Percentiles rank a stretch among this genome's conserved stretches.
phyloP scores from a whole-genome alignment of 2,797 vertebrate species.

The Dryobates pubescens region DNA sequence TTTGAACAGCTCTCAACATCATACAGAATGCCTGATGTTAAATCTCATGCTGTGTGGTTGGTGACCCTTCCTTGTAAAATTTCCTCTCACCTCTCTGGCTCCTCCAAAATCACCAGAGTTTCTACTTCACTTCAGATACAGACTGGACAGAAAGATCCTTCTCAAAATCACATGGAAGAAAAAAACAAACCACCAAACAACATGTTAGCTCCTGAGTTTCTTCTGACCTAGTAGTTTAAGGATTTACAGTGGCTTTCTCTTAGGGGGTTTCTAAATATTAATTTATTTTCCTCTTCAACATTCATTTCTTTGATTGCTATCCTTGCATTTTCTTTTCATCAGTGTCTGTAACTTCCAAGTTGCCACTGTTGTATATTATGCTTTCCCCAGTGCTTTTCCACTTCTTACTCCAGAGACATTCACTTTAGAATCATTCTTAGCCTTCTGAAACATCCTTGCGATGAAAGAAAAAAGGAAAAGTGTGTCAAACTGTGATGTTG shows the following conservation, averaged over 20 bases:
- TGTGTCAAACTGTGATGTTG: neutral
- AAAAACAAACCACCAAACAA: no score
- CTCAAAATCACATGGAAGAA: neutral
- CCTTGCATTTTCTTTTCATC: neutral
- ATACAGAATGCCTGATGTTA: neutral
- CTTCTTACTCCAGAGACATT: neutral
- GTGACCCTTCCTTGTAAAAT: neutral
- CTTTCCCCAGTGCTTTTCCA: neutral
- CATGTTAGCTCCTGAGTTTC: neutral
- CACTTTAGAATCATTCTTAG: neutral
- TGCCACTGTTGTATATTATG: fast-evolving
- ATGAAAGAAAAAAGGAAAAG: neutral
- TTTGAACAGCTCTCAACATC: neutral
- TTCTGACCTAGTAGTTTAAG: neutral
- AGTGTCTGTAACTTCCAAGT: neutral
- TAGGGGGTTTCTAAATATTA: neutral
- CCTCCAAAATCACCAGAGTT: neutral
- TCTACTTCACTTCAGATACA: neutral
- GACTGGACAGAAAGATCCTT: fast-evolving
- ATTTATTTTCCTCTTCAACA: neutral
- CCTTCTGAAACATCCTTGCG: neutral
- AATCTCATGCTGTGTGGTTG: neutral
- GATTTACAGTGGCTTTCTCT: neutral
- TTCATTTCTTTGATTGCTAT: neutral
- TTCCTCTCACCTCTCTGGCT: neutral